Percentiles rank a stretch among this genome's conserved stretches.
Conservation (phyloP, 2,888 invertebrate species). For the Villa cingulata region DNA sequence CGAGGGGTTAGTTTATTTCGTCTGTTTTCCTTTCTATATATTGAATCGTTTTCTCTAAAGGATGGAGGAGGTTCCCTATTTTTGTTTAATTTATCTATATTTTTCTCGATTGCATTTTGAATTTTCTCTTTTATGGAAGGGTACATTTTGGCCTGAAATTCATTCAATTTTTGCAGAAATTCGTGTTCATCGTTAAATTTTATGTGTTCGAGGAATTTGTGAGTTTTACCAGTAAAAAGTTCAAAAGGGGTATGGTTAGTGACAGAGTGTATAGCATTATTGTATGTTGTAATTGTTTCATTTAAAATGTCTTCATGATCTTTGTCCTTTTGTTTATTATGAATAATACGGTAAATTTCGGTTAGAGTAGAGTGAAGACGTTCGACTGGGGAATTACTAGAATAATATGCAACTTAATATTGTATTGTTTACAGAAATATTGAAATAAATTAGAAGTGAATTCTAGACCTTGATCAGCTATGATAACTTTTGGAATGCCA, state of each 20-base stretch:
- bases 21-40: not conserved
- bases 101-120: not conserved
- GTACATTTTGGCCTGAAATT: not conserved
- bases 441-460: conserved; percentile 11
- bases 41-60: not conserved
- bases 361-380: conserved; percentile 12
- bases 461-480: conserved; percentile 9
- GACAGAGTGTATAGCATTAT: not conserved
- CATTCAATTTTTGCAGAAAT: not conserved
- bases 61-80: not conserved
- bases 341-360: conserved; percentile 14
- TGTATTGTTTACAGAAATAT: conserved; percentile 11
- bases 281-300: not conserved
- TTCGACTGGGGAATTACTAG: conserved; percentile 13
- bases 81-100: conserved; percentile 1
- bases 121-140: not conserved
- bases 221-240: not conserved
- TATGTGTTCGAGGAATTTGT: not conserved
- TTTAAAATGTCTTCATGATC: conserved; percentile 2
- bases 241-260: conserved; percentile 1
- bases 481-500: conserved; percentile 6
- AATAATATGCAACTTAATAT: conserved; percentile 10
- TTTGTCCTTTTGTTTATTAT: not conserved
- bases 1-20: not conserved
- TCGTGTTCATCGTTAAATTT: not conserved